Percentiles rank a stretch among this genome's conserved stretches.
Conservation (phyloP, 2,888 invertebrate genomes). For the Cyclophora albipunctata region DNA sequence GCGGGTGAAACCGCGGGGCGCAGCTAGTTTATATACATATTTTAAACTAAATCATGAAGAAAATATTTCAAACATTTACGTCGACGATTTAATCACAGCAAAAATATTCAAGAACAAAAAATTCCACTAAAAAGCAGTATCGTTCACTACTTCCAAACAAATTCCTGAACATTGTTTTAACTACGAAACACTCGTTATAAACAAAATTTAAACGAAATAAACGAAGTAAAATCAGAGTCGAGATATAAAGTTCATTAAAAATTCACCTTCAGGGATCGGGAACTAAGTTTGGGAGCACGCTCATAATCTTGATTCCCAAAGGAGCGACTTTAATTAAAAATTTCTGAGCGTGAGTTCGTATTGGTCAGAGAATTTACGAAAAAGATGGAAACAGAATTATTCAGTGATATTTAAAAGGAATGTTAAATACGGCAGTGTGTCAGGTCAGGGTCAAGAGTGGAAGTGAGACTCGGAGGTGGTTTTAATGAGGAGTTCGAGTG, state of each 20-base stretch:
- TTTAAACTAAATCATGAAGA: no score
- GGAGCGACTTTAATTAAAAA: constrained; percentile 23
- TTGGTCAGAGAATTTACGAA: background rate
- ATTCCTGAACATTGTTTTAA: background rate
- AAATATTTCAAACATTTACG: no score
- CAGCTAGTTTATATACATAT: no score
- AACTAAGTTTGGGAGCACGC: constrained; percentile 15
- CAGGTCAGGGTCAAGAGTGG: constrained; percentile 43
- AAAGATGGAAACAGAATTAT: constrained; percentile 1
- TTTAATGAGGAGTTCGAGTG: constrained; percentile 42
- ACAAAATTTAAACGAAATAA: constrained; percentile 12
- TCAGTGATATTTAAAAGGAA: background rate
- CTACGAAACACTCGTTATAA: constrained; percentile 11
- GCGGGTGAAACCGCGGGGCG: no score
- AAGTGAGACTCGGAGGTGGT: constrained; percentile 30
- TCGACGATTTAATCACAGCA: no score
- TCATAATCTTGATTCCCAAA: constrained; percentile 24
- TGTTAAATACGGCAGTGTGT: constrained; percentile 42
- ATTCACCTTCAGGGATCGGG: constrained; percentile 19
- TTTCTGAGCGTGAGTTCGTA: constrained; percentile 3
- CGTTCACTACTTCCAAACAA: no score
- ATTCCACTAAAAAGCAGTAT: no score
- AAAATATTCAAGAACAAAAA: no score
- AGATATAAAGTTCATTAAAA: constrained; percentile 20
- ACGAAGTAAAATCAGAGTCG: constrained; percentile 14